Conservation (phyloP, 2,113 vertebrate species). For the Xenopus tropicalis region DNA sequence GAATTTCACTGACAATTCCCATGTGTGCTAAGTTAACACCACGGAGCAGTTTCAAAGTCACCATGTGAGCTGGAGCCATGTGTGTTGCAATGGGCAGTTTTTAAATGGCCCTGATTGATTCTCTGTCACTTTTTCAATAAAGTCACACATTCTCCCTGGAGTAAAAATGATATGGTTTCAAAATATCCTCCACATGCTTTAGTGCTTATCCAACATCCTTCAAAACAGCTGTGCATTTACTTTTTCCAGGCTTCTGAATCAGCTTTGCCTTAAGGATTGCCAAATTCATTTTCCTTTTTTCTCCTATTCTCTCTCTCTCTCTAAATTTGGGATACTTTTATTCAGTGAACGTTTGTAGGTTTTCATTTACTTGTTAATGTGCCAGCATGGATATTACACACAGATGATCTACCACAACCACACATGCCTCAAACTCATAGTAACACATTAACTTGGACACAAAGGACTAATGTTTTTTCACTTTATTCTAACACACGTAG, state of each 20-base stretch:
- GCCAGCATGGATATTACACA: constrained; percentile 24
- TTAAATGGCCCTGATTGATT: background rate
- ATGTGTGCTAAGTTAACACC: background rate
- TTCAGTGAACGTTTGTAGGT: background rate
- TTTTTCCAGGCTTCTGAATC: constrained; percentile 39
- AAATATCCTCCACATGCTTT: constrained; percentile 16
- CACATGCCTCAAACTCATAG: constrained; percentile 9
- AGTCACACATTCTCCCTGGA: background rate
- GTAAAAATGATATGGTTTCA: constrained; percentile 1
- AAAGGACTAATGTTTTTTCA: background rate
- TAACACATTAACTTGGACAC: constrained; percentile 1
- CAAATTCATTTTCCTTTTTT: background rate
- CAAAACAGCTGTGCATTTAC: constrained; percentile 27
- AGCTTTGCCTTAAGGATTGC: constrained; percentile 15
- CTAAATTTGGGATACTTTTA: background rate
- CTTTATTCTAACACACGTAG: background rate
- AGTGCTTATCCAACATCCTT: constrained; percentile 24
- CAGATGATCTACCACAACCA: background rate
- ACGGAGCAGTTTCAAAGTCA: background rate
- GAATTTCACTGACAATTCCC: background rate
- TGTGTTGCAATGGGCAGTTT: background rate
- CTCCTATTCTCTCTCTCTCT: background rate
- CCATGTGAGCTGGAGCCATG: background rate
- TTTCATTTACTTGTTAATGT: constrained; percentile 1
- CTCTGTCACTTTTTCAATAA: background rate